phyloP scores from a whole-genome alignment of 2,113 vertebrate genomes.

The Lathamus discolor region DNA sequence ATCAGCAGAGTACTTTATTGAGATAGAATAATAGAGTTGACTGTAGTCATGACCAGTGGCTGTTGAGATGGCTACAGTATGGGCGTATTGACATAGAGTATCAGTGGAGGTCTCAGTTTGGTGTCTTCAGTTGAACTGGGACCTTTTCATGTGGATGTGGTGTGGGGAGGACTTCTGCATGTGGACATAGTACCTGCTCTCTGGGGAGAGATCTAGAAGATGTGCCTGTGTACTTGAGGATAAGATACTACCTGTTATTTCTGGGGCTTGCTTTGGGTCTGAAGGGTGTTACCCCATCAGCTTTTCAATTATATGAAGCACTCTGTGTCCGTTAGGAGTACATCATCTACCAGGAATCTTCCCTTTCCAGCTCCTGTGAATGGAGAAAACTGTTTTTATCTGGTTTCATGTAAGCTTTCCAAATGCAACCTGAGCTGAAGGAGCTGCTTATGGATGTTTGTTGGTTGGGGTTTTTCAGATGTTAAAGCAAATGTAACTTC shows the following conservation, averaged over 20 bases:
- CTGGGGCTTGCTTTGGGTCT: neutral
- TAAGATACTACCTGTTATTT: neutral
- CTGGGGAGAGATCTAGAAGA: neutral
- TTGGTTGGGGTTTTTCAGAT: neutral
- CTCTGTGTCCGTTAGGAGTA: neutral
- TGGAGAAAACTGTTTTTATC: neutral
- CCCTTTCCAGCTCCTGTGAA: neutral
- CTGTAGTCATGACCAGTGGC: neutral
- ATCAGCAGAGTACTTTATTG: neutral
- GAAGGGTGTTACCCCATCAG: neutral
- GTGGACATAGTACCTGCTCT: neutral
- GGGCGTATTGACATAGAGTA: fast-evolving
- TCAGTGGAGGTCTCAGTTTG: neutral
- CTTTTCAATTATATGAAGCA: neutral
- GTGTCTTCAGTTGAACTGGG: neutral
- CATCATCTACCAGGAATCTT: neutral
- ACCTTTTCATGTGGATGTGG: neutral
- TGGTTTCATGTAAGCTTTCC: neutral
- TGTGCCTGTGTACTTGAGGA: neutral
- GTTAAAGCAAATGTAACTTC: neutral
- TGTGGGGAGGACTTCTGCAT: neutral
- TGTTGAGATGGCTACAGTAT: neutral
- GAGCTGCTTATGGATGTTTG: neutral
- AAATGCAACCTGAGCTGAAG: neutral
- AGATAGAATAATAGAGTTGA: neutral